Evolutionary conservation across 2,113 vertebrate species (phyloP).

Genomic region (Mesembrinibis cayennensis): DNA sequence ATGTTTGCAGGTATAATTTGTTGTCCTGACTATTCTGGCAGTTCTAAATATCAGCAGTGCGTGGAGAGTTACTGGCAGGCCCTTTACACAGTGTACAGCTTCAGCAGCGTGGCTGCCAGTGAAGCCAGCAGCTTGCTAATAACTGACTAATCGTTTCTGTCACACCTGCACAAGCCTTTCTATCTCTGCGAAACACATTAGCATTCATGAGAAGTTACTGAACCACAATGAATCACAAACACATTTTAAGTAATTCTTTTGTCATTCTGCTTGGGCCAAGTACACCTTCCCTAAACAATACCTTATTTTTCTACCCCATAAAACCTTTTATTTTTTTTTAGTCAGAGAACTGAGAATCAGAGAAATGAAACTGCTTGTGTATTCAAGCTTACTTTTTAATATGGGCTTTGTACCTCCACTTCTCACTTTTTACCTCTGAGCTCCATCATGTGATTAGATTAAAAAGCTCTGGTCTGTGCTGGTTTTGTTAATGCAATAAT

Average conservation of each 20-base stretch:
- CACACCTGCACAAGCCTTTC: slow-evolving; percentile 18
- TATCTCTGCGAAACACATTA: background rate
- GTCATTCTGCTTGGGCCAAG: background rate
- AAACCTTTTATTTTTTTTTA: background rate
- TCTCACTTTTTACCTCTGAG: background rate
- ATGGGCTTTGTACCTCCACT: background rate
- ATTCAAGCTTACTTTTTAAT: background rate
- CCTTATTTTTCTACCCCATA: background rate
- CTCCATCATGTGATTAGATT: background rate
- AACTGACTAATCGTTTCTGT: slow-evolving; percentile 2
- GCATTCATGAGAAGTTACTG: background rate
- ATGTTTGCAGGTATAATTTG: background rate
- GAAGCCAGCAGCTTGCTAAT: background rate
- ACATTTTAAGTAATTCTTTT: background rate
- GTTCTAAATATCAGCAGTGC: background rate
- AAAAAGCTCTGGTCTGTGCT: background rate
- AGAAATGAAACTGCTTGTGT: background rate
- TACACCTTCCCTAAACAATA: background rate
- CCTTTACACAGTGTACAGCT: background rate
- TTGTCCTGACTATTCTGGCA: background rate
- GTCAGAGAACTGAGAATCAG: background rate
- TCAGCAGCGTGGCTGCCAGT: background rate
- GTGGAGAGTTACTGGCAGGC: background rate
- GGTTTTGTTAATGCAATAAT: background rate
- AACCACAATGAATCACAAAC: background rate